phyloP scores from a whole-genome alignment of 1,140 invertebrate species.

The Bombus fervidus region DNA sequence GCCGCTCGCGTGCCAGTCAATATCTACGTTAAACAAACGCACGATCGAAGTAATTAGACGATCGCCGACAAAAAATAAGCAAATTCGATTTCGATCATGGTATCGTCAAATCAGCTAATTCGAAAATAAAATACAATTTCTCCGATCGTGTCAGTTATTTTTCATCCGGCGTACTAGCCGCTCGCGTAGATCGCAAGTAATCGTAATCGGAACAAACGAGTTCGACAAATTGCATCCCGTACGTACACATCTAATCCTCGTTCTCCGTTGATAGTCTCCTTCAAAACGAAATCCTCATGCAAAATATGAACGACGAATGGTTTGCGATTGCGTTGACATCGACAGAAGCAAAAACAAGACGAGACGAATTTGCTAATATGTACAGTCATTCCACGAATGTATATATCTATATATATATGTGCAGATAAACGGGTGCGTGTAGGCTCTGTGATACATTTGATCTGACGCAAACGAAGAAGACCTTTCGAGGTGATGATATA shows the following conservation, averaged over 20 bases:
- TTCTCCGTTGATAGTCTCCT: neutral
- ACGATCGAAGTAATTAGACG: too few species aligned
- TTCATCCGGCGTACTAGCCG: neutral
- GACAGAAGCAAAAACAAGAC: neutral
- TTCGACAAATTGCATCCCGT: neutral
- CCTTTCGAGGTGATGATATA: constrained; percentile 73
- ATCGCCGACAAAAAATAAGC: neutral
- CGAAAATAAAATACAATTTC: neutral
- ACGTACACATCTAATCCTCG: neutral
- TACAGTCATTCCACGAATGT: neutral
- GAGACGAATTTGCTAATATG: neutral
- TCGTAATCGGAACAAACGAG: neutral
- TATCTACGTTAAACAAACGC: constrained; percentile 46
- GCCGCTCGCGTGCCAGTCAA: constrained; percentile 61
- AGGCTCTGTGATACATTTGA: neutral
- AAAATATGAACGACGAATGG: too few species aligned
- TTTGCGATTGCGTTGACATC: neutral
- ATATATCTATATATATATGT: neutral
- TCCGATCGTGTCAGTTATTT: neutral
- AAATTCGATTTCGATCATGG: too few species aligned
- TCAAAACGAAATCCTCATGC: neutral
- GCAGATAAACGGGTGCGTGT: neutral
- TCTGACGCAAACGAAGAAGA: constrained; percentile 21
- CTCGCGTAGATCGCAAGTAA: too few species aligned
- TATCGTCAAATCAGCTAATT: neutral